Evolutionary conservation across 2,888 invertebrate genomes (phyloP).

Genomic region (Lithosia quadra): DNA sequence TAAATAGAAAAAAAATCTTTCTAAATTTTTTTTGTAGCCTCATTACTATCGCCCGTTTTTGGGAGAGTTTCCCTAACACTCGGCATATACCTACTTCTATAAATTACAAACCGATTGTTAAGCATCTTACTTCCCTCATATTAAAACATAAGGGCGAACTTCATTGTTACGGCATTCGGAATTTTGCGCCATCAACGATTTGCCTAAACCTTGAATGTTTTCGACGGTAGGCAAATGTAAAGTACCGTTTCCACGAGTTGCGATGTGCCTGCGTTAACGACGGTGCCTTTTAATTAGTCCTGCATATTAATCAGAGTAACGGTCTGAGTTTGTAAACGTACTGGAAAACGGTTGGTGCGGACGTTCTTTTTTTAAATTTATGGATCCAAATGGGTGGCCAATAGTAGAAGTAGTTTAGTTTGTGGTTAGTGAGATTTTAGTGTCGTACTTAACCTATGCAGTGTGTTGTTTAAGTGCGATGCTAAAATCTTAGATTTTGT

Average conservation of each 20-base stretch:
- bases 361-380: conserved; percentile 18
- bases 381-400: conserved; percentile 6
- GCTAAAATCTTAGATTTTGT: background rate
- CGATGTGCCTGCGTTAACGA: conserved; percentile 45
- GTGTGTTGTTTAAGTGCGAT: background rate
- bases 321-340: conserved; percentile 51
- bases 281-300: conserved; percentile 65
- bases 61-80: too few relatives aligned
- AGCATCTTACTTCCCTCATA: conserved; percentile 16
- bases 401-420: conserved; percentile 1
- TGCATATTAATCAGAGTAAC: conserved; percentile 66
- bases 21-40: too few relatives aligned
- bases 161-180: conserved; percentile 24
- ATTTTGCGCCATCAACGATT: conserved; percentile 24
- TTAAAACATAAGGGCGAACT: conserved; percentile 19
- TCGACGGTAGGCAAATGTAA: conserved; percentile 46
- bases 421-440: background rate
- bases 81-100: too few relatives aligned
- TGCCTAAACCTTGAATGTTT: conserved; percentile 41
- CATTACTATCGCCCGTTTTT: too few relatives aligned
- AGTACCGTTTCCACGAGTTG: conserved; percentile 44
- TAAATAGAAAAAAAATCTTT: too few relatives aligned
- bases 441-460: background rate
- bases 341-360: conserved; percentile 28
- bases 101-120: conserved; percentile 13